phyloP scores from a whole-genome alignment of 2,113 vertebrate genomes.

The Acinonyx jubatus region DNA sequence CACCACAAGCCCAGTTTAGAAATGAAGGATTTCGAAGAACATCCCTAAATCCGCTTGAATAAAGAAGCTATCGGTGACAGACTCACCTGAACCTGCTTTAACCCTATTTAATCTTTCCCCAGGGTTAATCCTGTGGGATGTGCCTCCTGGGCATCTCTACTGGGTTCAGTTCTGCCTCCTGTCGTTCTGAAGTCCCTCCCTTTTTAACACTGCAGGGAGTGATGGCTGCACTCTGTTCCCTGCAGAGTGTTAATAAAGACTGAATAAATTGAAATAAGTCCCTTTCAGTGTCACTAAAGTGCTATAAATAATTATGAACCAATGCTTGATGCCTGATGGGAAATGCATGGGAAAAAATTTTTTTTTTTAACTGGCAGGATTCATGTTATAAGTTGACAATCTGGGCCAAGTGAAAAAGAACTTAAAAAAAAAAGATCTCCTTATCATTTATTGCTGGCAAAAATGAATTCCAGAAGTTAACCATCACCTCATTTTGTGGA shows the following conservation, averaged over 20 bases:
- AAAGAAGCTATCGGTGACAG: background rate
- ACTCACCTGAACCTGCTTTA: conserved; percentile 49
- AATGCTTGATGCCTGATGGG: background rate
- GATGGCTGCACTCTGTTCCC: background rate
- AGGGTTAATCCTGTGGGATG: background rate
- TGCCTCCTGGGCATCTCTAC: background rate
- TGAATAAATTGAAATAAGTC: conserved; percentile 27
- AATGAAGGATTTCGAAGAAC: background rate
- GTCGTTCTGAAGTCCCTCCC: background rate
- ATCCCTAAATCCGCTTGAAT: conserved; percentile 25
- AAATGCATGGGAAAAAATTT: background rate
- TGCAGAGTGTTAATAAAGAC: background rate
- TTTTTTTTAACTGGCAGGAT: background rate
- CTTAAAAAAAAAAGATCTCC: background rate
- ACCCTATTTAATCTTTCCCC: background rate
- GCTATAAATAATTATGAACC: conserved; percentile 33
- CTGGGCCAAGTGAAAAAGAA: background rate
- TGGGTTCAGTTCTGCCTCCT: background rate
- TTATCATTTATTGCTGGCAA: background rate
- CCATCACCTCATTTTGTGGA: background rate
- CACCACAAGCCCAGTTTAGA: background rate
- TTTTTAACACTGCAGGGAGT: background rate
- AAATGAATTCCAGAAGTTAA: conserved; percentile 7
- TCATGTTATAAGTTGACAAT: background rate
- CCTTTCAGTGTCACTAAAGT: background rate